These are phyloP conservation scores for Paedocypris sp. DNA, from an alignment of 2,113 vertebrate species.

Conservation along the genomic window DNA sequence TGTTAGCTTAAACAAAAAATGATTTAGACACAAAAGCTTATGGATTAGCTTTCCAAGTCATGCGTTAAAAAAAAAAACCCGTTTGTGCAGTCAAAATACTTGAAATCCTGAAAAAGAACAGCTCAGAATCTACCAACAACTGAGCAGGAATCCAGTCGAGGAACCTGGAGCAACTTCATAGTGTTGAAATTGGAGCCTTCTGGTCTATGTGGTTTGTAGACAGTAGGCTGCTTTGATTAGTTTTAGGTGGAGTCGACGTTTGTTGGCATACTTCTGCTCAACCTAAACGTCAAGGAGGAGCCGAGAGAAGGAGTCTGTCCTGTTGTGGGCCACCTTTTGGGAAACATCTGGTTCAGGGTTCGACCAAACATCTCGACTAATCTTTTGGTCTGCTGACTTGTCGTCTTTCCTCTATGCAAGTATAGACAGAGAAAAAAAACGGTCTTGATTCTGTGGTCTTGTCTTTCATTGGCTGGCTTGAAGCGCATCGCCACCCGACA, in stretches of 20 bases:
- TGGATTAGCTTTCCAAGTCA: too few species aligned
- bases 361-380: neutral
- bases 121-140: too few species aligned
- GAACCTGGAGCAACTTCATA: neutral
- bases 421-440: neutral
- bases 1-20: too few species aligned
- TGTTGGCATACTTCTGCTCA: neutral
- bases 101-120: too few species aligned
- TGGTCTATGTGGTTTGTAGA: neutral
- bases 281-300: neutral
- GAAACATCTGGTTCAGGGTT: slow-evolving; percentile 15
- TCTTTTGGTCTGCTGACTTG: neutral
- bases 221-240: neutral
- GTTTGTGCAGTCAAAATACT: too few species aligned
- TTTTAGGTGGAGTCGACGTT: neutral
- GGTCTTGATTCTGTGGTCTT: neutral
- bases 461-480: neutral
- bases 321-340: neutral
- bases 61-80: too few species aligned
- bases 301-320: neutral
- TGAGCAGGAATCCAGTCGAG: too few species aligned
- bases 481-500: neutral
- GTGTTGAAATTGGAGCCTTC: neutral
- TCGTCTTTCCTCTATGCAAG: neutral
- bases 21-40: too few species aligned